phyloP scores from a whole-genome alignment of 2,113 vertebrate genomes.

The Nothoprocta perdicaria region DNA sequence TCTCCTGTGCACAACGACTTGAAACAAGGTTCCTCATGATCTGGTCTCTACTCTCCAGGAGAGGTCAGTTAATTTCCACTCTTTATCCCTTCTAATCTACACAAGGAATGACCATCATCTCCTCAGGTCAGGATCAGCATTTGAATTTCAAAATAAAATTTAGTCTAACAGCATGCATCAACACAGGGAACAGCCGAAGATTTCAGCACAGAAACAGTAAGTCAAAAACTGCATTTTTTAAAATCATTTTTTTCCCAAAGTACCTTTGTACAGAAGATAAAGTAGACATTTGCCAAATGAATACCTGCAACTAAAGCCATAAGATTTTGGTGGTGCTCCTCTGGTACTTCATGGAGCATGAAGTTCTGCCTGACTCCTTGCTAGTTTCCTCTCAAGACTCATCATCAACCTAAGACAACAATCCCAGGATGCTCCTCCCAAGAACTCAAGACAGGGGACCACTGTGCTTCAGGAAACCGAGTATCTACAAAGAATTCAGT shows the following conservation, averaged over 20 bases:
- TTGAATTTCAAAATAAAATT: not conserved
- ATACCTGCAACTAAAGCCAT: not conserved
- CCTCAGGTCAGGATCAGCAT: not conserved
- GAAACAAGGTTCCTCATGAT: not conserved
- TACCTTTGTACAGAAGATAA: not conserved
- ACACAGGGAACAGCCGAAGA: not conserved
- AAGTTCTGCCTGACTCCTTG: not conserved
- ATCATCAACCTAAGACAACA: not conserved
- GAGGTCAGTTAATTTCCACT: not conserved
- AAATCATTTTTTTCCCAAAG: not conserved
- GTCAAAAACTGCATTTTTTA: not conserved
- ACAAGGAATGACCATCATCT: not conserved
- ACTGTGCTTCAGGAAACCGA: not conserved
- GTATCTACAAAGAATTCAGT: not conserved
- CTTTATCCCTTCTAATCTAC: not conserved
- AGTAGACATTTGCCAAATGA: not conserved
- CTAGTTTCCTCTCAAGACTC: not conserved
- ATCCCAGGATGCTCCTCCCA: not conserved
- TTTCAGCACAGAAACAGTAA: not conserved
- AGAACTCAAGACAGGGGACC: not conserved
- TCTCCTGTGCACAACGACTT: not conserved
- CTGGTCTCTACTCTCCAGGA: not conserved
- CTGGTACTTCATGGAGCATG: not conserved
- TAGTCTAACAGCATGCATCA: not conserved
- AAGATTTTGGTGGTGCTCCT: not conserved